Evolutionary conservation across 2,888 invertebrate genomes (phyloP).

Genomic region (Halictus quadricinctus): DNA sequence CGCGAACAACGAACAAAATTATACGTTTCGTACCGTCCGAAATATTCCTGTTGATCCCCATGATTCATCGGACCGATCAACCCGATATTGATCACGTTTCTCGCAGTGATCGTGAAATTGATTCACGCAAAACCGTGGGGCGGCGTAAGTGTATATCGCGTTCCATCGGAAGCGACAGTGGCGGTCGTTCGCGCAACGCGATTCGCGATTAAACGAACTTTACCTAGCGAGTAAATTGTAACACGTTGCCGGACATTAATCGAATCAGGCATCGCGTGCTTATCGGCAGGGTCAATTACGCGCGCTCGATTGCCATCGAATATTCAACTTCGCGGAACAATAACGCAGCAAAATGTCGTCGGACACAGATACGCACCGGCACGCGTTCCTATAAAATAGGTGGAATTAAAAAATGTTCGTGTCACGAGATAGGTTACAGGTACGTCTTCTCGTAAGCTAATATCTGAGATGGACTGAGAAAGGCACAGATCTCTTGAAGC

Average conservation of each 20-base stretch:
- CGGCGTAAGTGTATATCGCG: not conserved
- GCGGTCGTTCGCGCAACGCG: constrained; percentile 10
- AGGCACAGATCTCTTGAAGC: no score
- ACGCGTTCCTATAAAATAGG: not conserved
- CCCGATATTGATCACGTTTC: constrained; percentile 5
- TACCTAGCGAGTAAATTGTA: constrained; percentile 43
- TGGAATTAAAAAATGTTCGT: not conserved
- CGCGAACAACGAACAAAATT: not conserved
- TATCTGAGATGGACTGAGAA: no score
- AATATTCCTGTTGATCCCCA: not conserved
- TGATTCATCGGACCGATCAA: not conserved
- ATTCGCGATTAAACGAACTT: constrained; percentile 43
- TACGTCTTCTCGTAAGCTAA: no score
- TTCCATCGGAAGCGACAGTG: constrained; percentile 4
- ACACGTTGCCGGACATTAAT: constrained; percentile 48
- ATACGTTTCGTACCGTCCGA: not conserved
- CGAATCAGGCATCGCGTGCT: constrained; percentile 31
- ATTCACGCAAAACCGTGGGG: not conserved
- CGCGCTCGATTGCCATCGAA: constrained; percentile 17
- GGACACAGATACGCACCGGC: not conserved
- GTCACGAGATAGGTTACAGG: no score
- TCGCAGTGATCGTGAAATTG: constrained; percentile 6
- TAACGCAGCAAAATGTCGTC: constrained; percentile 16
- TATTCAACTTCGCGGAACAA: constrained; percentile 16
- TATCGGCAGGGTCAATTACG: constrained; percentile 32